Evolutionary conservation across 53 echinoderm and acorn worm genomes (phyloP), one percentile per base, ranked within the genome.

Genomic region (Luidia sarsii): DNA sequence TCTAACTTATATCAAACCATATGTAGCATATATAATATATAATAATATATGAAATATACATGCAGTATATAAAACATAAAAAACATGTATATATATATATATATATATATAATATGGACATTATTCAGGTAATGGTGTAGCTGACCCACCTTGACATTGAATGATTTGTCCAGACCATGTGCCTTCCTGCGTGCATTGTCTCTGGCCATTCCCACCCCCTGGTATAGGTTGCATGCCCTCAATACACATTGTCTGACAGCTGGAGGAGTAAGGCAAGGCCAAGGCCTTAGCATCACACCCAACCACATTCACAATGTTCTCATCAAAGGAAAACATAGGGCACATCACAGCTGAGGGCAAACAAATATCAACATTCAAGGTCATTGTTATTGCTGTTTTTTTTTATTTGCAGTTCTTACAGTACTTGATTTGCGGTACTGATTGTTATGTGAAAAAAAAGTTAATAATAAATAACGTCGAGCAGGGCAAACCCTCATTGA

Each of bases 81-180:
- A n/a, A n/a, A n/a, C n/a, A n/a, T n/a, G n/a, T n/a, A n/a, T n/a
- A n/a, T n/a, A n/a, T n/a, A n/a, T n/a, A n/a, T n/a, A n/a, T n/a
- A n/a, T n/a, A n/a, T n/a, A n/a, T n/a, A n/a, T n/a, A n/a, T n/a
- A n/a, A n/a, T n/a, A n/a, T n/a, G n/a, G n/a, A n/a, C n/a, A n/a
- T n/a, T n/a, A n/a, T n/a, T n/a, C n/a, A n/a, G n/a, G n/a, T n/a
- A n/a, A n/a, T n/a, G n/a, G n/a, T n/a, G n/a, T n/a, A n/a, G n/a
- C n/a, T n/a, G 22, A 28, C 55, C 57, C 34, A 91, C 91, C 69
- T 87, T 91, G 84, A 69, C 91, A 91, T 1, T 52, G 32, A 16
- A 87, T 57, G 50, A 61, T 73, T 14, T 87, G 68, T 13, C 87
- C 91, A 5, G 72, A 57, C 91, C 91, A 91, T 4, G 41, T 50